Conservation (phyloP, 2,888 invertebrate species). For the Entomobrya multifasciata region DNA sequence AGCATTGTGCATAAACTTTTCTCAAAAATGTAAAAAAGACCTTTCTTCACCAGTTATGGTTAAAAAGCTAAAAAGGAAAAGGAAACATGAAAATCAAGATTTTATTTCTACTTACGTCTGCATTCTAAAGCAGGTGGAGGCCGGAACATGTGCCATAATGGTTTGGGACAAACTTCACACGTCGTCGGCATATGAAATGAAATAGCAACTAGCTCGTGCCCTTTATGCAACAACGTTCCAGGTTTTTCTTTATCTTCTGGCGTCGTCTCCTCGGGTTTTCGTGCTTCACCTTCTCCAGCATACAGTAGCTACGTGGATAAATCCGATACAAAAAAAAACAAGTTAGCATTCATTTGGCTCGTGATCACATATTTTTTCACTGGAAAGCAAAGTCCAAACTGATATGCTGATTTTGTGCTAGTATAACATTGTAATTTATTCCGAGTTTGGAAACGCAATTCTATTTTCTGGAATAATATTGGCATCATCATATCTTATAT, state of each 20-base stretch:
- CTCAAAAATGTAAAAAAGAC: background rate
- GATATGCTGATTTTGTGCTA: background rate
- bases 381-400: background rate
- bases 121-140: constrained; percentile 99
- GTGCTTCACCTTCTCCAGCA: constrained; percentile 92
- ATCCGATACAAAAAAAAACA: background rate
- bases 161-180: constrained; percentile 98
- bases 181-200: constrained; percentile 99
- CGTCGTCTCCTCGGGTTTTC: constrained; percentile 81
- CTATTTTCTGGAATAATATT: background rate
- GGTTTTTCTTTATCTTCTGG: constrained; percentile 82
- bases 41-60: constrained; percentile 32
- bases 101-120: constrained; percentile 85
- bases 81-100: background rate
- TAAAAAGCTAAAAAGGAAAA: constrained; percentile 42
- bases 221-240: constrained; percentile 89
- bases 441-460: background rate
- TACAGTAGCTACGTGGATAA: constrained; percentile 88
- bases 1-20: constrained; percentile 5
- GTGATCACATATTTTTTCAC: background rate
- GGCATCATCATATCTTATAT: background rate
- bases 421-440: no score
- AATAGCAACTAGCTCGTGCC: constrained; percentile 97
- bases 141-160: constrained; percentile 98
- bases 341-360: background rate